A percentile compares a stretch with the other conserved stretches of the same genome.
Evolutionary conservation across 2,113 vertebrate genomes (phyloP).

Genomic region (Syrmaticus mikado): DNA sequence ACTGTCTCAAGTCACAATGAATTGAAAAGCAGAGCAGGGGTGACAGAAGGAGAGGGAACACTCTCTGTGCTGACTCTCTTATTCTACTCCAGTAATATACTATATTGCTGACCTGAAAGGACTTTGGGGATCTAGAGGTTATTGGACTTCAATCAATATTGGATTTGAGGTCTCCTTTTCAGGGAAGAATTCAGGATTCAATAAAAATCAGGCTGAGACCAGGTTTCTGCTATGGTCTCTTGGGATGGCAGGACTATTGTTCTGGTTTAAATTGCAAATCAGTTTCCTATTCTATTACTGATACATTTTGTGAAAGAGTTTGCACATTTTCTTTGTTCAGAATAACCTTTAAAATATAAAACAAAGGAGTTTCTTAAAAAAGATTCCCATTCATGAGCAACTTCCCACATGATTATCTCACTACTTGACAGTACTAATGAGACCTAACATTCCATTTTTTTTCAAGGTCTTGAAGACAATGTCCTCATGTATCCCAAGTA

Average conservation of each 20-base stretch:
- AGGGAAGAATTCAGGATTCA: background rate
- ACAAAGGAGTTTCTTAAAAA: constrained; percentile 27
- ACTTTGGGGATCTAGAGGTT: constrained; percentile 2
- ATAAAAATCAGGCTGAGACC: background rate
- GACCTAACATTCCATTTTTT: background rate
- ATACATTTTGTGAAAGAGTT: constrained; percentile 27
- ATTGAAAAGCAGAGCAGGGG: background rate
- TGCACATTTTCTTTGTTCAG: constrained; percentile 12
- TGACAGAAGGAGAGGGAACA: background rate
- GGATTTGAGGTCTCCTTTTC: constrained; percentile 3
- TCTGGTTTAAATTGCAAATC: constrained; percentile 24
- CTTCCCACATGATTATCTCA: constrained; percentile 8
- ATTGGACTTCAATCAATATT: background rate
- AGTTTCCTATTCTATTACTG: constrained; percentile 1
- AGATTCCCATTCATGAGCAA: background rate
- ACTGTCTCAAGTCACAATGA: background rate
- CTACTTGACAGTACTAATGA: constrained; percentile 1
- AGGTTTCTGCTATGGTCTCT: background rate
- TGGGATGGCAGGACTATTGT: background rate
- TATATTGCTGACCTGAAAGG: constrained; percentile 11
- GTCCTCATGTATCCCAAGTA: background rate
- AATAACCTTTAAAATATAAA: constrained; percentile 53
- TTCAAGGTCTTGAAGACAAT: constrained; percentile 4
- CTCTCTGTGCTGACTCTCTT: background rate
- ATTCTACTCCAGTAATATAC: background rate